These are phyloP conservation scores for Cyprinodon brontotheroides DNA, from an alignment of 2,113 vertebrate species.

Conservation along the genomic window DNA sequence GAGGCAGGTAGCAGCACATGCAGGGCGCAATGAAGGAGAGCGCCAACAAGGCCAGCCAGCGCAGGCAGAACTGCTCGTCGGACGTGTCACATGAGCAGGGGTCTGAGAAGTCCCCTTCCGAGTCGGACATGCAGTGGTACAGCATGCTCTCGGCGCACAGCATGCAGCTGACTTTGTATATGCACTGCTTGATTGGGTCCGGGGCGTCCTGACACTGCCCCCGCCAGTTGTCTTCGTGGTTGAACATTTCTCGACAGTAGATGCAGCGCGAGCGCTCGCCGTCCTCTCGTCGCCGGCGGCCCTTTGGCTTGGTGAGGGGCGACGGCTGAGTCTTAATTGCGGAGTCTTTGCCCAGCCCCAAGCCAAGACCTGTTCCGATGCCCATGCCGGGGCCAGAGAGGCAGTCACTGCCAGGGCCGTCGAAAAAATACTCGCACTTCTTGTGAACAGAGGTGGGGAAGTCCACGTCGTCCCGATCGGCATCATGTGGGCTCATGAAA, in stretches of 20 bases:
- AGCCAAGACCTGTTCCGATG: slow-evolving; percentile 77
- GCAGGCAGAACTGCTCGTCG: slow-evolving; percentile 98
- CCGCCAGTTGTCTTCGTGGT: slow-evolving; percentile 96
- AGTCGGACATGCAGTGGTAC: slow-evolving; percentile 99
- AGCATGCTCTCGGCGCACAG: slow-evolving; percentile 99
- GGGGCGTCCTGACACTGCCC: slow-evolving; percentile 97
- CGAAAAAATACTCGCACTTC: slow-evolving; percentile 93
- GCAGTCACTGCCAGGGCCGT: slow-evolving; percentile 84
- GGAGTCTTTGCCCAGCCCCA: slow-evolving; percentile 82
- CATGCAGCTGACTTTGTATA: slow-evolving; percentile 99
- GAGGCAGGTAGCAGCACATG: slow-evolving; percentile 98
- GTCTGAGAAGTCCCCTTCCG: slow-evolving; percentile 98
- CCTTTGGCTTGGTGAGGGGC: slow-evolving; percentile 87
- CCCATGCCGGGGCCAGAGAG: slow-evolving; percentile 77
- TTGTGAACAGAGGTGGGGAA: slow-evolving; percentile 88
- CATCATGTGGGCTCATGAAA: slow-evolving; percentile 92
- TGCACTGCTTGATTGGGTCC: slow-evolving; percentile 96
- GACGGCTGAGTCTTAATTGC: slow-evolving; percentile 95
- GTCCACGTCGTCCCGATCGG: slow-evolving; percentile 89
- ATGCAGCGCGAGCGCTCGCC: slow-evolving; percentile 96
- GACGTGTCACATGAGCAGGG: slow-evolving; percentile 98
- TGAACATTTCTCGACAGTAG: slow-evolving; percentile 98
- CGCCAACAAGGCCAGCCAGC: slow-evolving; percentile 97
- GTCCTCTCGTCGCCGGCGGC: slow-evolving; percentile 93
- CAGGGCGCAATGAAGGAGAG: slow-evolving; percentile 96